Percentiles rank a stretch among this genome's conserved stretches.
Evolutionary conservation across 2,888 invertebrate genomes (phyloP).

Genomic region (Stenchaetothrips biformis): DNA sequence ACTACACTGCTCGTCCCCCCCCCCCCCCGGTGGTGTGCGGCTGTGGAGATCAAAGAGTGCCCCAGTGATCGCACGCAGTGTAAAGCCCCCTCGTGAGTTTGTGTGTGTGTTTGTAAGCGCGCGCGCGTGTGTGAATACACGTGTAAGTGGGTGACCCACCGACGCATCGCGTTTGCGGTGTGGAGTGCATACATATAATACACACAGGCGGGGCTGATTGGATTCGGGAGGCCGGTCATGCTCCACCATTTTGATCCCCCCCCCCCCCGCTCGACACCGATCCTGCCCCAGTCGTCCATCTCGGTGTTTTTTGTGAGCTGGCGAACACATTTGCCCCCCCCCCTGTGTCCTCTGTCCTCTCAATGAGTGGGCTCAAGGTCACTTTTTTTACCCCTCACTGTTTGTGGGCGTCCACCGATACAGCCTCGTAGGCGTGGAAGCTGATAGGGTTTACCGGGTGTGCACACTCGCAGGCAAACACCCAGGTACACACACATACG

Average conservation of each 20-base stretch:
- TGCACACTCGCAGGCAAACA: background rate
- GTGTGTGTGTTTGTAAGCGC: too few species aligned
- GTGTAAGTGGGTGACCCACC: too few species aligned
- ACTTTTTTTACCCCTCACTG: background rate
- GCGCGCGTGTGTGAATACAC: too few species aligned
- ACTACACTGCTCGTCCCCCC: background rate
- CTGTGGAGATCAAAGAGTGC: too few species aligned
- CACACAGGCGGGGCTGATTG: too few species aligned
- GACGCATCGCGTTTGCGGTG: too few species aligned
- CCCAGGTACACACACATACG: background rate
- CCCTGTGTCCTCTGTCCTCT: too few species aligned
- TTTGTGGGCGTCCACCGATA: background rate
- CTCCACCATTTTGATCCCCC: background rate
- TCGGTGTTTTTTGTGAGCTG: too few species aligned
- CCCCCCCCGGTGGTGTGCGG: background rate
- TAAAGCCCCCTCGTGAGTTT: background rate
- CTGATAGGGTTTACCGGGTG: background rate
- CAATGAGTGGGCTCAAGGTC: background rate
- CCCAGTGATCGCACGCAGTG: background rate
- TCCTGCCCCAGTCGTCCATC: too few species aligned
- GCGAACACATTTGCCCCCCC: too few species aligned
- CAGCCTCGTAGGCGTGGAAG: background rate
- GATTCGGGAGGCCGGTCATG: too few species aligned
- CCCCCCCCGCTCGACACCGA: background rate
- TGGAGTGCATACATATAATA: too few species aligned